Evolutionary conservation across 2,888 invertebrate species (phyloP).

Genomic region (Pherbina coryleti): DNA sequence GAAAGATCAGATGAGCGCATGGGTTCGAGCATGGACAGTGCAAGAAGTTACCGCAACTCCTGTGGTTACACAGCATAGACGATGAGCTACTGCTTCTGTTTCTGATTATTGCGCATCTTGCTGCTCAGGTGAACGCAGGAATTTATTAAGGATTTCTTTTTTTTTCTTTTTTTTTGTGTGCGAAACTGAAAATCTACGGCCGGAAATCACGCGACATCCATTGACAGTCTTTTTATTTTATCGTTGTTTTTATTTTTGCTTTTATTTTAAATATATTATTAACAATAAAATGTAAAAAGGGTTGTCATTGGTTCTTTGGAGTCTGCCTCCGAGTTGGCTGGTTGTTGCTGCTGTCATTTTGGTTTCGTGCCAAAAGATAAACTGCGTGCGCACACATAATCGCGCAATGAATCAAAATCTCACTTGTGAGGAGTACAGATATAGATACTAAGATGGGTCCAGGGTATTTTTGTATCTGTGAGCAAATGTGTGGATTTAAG

Average conservation of each 20-base stretch:
- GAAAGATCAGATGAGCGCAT: neutral
- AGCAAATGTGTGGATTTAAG: constrained; percentile 1
- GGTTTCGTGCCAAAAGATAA: constrained; percentile 51
- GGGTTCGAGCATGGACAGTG: neutral
- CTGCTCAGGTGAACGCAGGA: neutral
- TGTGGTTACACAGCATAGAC: neutral
- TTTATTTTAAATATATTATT: constrained; percentile 17
- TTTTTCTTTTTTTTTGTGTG: constrained; percentile 1
- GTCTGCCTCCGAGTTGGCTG: neutral
- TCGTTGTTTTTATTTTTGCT: neutral
- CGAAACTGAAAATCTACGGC: constrained; percentile 43
- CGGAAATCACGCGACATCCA: constrained; percentile 45
- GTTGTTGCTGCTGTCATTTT: constrained; percentile 39
- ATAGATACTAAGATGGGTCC: neutral
- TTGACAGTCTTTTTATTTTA: neutral
- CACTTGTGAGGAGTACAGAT: constrained; percentile 42
- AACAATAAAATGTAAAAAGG: constrained; percentile 31
- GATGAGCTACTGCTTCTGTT: constrained; percentile 23
- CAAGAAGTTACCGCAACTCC: neutral
- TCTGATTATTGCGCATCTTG: constrained; percentile 10
- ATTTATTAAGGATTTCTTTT: neutral
- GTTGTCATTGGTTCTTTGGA: constrained; percentile 10
- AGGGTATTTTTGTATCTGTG: neutral
- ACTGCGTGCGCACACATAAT: constrained; percentile 56
- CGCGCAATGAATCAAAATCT: constrained; percentile 56